Base-by-base conservation (phyloP, 2,113 vertebrate species). In the Sinocyclocheilus anophthalmus region DNA sequence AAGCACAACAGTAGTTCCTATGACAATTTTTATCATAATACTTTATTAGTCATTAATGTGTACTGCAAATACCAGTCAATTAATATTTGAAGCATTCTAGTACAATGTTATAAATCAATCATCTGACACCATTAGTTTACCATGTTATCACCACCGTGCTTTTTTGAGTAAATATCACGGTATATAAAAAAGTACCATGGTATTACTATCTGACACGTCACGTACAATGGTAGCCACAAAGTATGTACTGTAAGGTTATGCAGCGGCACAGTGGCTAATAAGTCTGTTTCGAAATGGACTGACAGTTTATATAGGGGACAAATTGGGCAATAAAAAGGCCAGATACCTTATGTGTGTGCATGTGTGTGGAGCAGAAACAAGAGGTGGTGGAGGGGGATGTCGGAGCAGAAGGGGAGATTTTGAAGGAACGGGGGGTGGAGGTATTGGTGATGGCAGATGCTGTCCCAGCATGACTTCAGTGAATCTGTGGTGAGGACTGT, bases 391-490 rank as follows among this genome's bases (percentile, higher is more conserved):
- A 85, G 48, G 63, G 83, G 75, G 86, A 79, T 72, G 65, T 84
- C 67, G 76, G 82, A 83, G 85, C 75, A 57, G 84, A 76, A 84
- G 76, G 73, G 83, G 77, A 88, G 65, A 84, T 88, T 81, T 85
- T 12, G 20, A 76, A 37, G 75, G 78, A 81, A 13, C 73, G 76
- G 81, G 78, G 81, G 81, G 81, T 84, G 81, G 63, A 87, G 65
- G 84, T 76, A 85, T 65, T 80, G 86, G 81, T 85, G 86, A 70
- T 77, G 85, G 88, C 91, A 91, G 91, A 90, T 91, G 91, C 87
- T 81, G 76, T 81, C 91, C 65, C 89, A 88, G 91, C 83, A 77
- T 89, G 91, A 89, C 88, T 91, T 85, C 87, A 88, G 87, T 87
- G 89, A 90, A 86, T 89, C 81, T 88, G 88, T 81, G 59, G 50